These are phyloP conservation scores for Callocephalon fimbriatum DNA, from an alignment of 2,113 vertebrate species.

Conservation along the genomic window DNA sequence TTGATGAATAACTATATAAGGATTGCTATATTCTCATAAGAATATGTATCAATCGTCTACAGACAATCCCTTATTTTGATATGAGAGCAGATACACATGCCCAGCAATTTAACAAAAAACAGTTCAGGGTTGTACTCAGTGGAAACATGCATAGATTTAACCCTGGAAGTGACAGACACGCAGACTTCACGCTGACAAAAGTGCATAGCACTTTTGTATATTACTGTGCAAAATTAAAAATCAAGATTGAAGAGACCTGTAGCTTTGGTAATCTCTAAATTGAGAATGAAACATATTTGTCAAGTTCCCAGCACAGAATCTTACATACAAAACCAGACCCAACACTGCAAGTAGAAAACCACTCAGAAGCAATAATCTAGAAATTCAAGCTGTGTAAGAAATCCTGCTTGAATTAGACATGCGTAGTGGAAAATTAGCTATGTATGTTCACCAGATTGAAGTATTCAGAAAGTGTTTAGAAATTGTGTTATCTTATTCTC, in stretches of 20 bases:
- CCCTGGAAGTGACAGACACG: background rate
- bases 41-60: background rate
- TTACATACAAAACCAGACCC: background rate
- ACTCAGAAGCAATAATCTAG: background rate
- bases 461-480: background rate
- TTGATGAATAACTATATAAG: background rate
- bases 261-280: background rate
- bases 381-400: background rate
- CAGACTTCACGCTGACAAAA: background rate
- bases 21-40: background rate
- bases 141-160: background rate
- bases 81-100: background rate
- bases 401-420: background rate
- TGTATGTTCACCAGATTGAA: background rate
- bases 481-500: background rate
- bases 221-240: background rate
- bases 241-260: background rate
- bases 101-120: background rate
- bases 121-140: background rate
- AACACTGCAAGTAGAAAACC: background rate
- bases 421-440: background rate
- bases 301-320: background rate
- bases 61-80: background rate
- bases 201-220: background rate
- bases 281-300: background rate